Conservation (phyloP, 2,888 invertebrate species). For the Frankliniella fusca region DNA sequence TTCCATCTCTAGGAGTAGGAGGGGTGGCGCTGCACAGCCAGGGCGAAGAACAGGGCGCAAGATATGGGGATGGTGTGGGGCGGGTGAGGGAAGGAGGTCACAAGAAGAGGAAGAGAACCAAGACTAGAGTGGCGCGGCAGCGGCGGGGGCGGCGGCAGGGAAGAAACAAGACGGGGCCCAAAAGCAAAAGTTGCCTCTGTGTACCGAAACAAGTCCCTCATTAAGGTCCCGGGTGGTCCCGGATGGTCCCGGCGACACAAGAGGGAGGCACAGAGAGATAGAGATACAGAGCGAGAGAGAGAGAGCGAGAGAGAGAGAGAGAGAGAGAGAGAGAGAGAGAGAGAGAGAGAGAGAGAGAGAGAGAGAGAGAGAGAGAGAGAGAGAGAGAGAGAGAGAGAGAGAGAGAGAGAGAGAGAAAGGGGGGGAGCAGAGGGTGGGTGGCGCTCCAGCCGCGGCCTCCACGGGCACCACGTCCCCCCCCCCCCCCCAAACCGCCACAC, state of each 20-base stretch:
- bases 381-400: neutral
- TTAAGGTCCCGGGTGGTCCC: neutral
- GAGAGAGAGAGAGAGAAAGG: neutral
- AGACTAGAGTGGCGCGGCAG: too few species aligned
- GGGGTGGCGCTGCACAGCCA: too few species aligned
- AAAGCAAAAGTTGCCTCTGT: neutral
- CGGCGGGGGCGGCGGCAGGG: too few species aligned
- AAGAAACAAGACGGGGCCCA: too few species aligned
- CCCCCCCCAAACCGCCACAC: too few species aligned
- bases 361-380: neutral
- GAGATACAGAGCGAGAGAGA: neutral
- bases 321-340: neutral
- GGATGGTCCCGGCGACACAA: neutral
- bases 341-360: neutral
- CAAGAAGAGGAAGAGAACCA: too few species aligned
- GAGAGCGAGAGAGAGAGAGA: neutral
- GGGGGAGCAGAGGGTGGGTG: neutral
- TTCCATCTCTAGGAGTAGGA: too few species aligned
- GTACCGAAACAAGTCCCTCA: constrained; percentile 19
- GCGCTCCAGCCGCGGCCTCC: neutral
- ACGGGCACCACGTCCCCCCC: too few species aligned
- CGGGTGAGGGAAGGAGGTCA: too few species aligned
- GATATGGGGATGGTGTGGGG: too few species aligned
- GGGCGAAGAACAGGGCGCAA: too few species aligned
- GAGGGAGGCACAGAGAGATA: neutral